Base-by-base conservation (phyloP, 1,140 invertebrate genomes). In the Copidosoma floridanum region DNA sequence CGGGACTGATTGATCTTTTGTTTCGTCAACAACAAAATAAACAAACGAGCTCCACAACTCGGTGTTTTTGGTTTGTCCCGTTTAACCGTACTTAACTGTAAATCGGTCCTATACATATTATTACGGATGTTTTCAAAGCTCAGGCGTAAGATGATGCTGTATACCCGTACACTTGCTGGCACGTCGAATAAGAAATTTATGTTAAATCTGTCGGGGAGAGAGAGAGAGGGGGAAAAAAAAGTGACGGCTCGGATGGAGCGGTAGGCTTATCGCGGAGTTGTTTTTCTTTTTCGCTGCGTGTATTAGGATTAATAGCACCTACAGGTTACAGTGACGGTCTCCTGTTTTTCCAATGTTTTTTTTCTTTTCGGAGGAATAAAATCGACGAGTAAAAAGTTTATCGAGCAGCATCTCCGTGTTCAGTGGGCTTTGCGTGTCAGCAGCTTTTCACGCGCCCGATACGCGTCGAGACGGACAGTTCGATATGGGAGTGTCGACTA, bases 81-180 rank as follows among this genome's bases (percentile, higher is more conserved):
- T 51, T 58, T 51, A 58, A 58, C 50, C 51, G 56, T 47, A 38
- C 56, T 58, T 58, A 58, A 51, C 56, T 58, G 56, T 58, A 47
- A 58, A 58, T 58, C 46, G 51, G 51, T 58, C 51, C 51, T 58
- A 51, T 47, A n/a, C n/a, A n/a, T n/a, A n/a, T n/a, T n/a, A n/a
- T n/a, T n/a, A n/a, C n/a, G n/a, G n/a, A n/a, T 58, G 56, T 58
- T 58, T 58, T 58, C 43, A 50, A 51, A n/a, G 56, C 32, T 29
- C 23, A 50, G 38, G 38, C 24, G 20, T 8, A 43, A 8, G 26
- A 32, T 37, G 24, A 57, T 35, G n/a, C n/a, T n/a, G n/a, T n/a
- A n/a, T 43, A 8, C 40, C 23, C 38, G 56, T 58, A 43, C 35
- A 24, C 32, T 44, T 60, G 47, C 57, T 50, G 50, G 57, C 53